These are phyloP conservation scores for Procambarus virginalis DNA, from an alignment of 1,140 invertebrate species.

Conservation along the genomic window DNA sequence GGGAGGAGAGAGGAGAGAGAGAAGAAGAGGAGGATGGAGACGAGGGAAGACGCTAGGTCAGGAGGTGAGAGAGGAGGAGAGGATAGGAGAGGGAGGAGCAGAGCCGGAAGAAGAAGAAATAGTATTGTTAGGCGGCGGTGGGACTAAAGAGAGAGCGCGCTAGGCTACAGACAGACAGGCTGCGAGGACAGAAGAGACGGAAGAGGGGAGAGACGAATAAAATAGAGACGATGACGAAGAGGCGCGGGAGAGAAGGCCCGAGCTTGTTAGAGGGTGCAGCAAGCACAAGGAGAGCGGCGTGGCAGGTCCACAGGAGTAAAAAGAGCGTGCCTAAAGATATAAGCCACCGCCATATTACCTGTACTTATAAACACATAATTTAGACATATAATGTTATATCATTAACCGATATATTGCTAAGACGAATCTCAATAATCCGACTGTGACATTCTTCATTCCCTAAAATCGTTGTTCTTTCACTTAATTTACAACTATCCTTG, in stretches of 20 bases:
- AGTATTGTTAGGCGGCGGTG: too few species aligned
- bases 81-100: too few species aligned
- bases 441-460: conserved; percentile 51
- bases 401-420: conserved; percentile 45
- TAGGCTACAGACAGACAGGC: too few species aligned
- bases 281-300: not conserved
- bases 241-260: too few species aligned
- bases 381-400: conserved; percentile 33
- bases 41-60: too few species aligned
- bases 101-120: too few species aligned
- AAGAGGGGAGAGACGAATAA: too few species aligned
- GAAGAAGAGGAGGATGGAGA: not conserved
- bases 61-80: too few species aligned
- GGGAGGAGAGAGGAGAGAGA: conserved; percentile 9
- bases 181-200: too few species aligned
- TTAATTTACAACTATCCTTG: conserved; percentile 58
- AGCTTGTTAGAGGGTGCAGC: too few species aligned
- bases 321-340: conserved; percentile 23
- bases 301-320: not conserved
- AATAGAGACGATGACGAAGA: too few species aligned
- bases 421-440: conserved; percentile 50
- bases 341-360: conserved; percentile 43
- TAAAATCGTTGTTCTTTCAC: conserved; percentile 42
- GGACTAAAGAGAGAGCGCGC: too few species aligned
- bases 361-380: conserved; percentile 56